Base-by-base conservation (phyloP, 2,797 vertebrate species). In the Helicolenus hilgendorfi region DNA sequence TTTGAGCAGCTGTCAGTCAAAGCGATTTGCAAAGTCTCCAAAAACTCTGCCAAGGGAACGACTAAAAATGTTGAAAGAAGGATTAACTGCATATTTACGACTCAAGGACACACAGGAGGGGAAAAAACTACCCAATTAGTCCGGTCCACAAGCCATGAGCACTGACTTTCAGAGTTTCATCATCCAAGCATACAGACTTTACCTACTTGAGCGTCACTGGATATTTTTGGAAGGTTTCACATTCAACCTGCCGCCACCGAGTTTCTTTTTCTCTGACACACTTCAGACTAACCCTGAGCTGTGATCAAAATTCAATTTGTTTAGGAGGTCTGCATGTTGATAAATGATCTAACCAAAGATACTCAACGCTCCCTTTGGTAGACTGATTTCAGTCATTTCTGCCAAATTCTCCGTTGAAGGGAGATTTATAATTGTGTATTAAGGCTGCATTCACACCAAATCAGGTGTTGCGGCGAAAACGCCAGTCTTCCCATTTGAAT, bases 1-100 rank as follows among this genome's bases (percentile, higher is more conserved):
- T 64, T 7, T 27, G 24, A 79, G 69, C 29, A 80, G 73, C 89
- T 91, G 90, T 93, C 92, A 95, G 5, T 95, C 94, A 94, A 49
- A 77, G 45, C 7, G 1, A 64, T 85, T 75, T 70, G 53, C 67
- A 70, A 38, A 74, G 56, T 62, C 72, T 45, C 56, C 31, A 60
- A 82, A 82, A 86, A 84, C 22, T 74, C 71, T 73, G 63, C 63
- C 38, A 20, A 75, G 64, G 60, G 83, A 85, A 71, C 4, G 29
- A 81, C 49, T 65, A 9, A 84, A 82, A 81, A 77, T 55, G 27
- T 33, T 53, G n/a, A 84, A 85, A 71, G n/a, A 77, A 68, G 31
- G 81, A 53, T 22, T 26, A 41, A 74, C 41, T 35, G 36, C 27
- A 49, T 70, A 31, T 63, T 85, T 58, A 81, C 60, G 56, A 88